These are phyloP conservation scores for Acleris holmiana DNA, from an alignment of 2,888 invertebrate species.

Conservation along the genomic window DNA sequence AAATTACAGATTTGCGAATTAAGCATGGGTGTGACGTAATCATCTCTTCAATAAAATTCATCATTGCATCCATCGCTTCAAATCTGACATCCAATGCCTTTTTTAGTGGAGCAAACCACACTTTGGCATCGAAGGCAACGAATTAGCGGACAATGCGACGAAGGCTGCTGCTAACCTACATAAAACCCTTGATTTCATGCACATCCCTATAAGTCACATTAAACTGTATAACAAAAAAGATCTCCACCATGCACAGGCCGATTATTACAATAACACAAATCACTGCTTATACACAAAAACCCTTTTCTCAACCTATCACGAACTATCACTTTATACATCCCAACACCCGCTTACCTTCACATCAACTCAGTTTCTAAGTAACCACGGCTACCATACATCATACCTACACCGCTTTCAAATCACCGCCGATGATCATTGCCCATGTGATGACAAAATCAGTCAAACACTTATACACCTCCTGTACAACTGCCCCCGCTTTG, in stretches of 20 bases:
- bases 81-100: not conserved
- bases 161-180: slow-evolving; percentile 24
- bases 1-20: too few species aligned
- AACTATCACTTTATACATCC: not conserved
- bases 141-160: slow-evolving; percentile 27
- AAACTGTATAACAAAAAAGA: slow-evolving; percentile 5
- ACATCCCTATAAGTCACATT: slow-evolving; percentile 30
- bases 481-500: slow-evolving; percentile 20
- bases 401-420: slow-evolving; percentile 34
- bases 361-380: slow-evolving; percentile 26
- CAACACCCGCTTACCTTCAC: slow-evolving; percentile 14
- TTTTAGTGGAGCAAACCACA: slow-evolving; percentile 31
- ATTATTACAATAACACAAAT: not conserved
- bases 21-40: too few species aligned
- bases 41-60: not conserved
- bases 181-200: slow-evolving; percentile 4
- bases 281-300: slow-evolving; percentile 19
- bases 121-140: slow-evolving; percentile 30
- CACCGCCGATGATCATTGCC: slow-evolving; percentile 17
- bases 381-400: slow-evolving; percentile 34
- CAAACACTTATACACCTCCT: slow-evolving; percentile 28
- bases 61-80: not conserved
- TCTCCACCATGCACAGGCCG: too few species aligned
- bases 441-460: slow-evolving; percentile 16
- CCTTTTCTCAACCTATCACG: not conserved